These are phyloP conservation scores for Heliornis fulica DNA, from an alignment of 2,113 vertebrate species.

Conservation along the genomic window DNA sequence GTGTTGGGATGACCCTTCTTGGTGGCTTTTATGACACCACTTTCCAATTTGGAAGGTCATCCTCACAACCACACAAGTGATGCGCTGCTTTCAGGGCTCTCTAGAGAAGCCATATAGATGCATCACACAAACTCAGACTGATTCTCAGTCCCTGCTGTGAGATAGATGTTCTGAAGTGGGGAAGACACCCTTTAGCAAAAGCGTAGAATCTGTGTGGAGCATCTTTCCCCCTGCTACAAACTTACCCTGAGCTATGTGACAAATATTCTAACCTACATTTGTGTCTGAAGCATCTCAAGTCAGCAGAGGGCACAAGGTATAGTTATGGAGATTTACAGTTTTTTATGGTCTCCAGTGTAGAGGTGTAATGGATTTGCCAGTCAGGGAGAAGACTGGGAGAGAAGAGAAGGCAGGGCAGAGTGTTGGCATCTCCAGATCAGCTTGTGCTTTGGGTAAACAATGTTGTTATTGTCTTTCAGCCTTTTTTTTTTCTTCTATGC, in stretches of 20 bases:
- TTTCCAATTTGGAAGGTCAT: neutral
- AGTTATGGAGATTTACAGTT: neutral
- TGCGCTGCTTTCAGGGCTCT: neutral
- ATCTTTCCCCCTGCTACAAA: neutral
- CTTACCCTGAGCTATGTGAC: neutral
- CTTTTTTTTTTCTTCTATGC: neutral
- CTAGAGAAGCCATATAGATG: neutral
- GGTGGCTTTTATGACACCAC: neutral
- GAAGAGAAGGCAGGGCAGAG: neutral
- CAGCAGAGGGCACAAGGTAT: neutral
- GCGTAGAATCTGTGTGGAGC: neutral
- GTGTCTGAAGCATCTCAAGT: neutral
- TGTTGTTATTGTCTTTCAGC: neutral
- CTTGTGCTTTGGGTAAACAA: neutral
- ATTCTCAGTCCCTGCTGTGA: neutral
- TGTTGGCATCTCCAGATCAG: neutral
- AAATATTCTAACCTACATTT: neutral
- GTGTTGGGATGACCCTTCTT: neutral
- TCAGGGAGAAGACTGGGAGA: neutral
- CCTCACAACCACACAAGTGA: neutral
- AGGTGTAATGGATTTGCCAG: neutral
- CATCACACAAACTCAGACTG: neutral
- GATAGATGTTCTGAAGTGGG: neutral
- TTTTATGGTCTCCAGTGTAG: neutral
- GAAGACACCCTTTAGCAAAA: neutral